Evolutionary conservation across 2,888 invertebrate species (phyloP).

Genomic region (Cordilura impudica): DNA sequence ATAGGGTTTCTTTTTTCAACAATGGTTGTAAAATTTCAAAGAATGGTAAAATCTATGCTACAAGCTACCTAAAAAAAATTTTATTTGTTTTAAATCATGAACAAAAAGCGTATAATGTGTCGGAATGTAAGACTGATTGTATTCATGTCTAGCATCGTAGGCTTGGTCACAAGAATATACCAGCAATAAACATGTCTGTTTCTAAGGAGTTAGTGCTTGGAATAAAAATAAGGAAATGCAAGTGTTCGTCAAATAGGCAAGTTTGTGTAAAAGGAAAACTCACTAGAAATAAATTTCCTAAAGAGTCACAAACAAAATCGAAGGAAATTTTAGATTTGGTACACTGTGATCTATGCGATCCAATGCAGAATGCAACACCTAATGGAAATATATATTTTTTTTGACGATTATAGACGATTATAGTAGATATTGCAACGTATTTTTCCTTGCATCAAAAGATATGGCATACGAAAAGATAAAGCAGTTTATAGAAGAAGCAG

Average conservation of each 20-base stretch:
- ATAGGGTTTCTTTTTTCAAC: neutral
- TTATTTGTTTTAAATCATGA: conserved; percentile 3
- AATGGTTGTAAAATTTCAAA: conserved; percentile 12
- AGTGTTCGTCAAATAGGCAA: neutral
- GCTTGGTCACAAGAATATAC: conserved; percentile 17
- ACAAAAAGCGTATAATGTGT: neutral
- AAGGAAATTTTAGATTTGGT: no score
- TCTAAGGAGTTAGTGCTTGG: conserved; percentile 6
- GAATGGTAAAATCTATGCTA: neutral
- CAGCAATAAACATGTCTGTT: neutral
- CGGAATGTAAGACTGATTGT: conserved; percentile 13
- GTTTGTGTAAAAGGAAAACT: conserved; percentile 37
- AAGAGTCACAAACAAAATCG: conserved; percentile 18
- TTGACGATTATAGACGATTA: conserved; percentile 44
- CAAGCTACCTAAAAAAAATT: neutral
- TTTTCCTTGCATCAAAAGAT: conserved; percentile 13
- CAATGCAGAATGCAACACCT: conserved; percentile 22
- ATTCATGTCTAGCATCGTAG: conserved; percentile 31
- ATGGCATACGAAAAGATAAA: conserved; percentile 24
- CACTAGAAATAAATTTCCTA: conserved; percentile 22
- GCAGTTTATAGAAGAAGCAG: no score
- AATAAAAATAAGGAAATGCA: conserved; percentile 2
- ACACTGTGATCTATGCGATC: conserved; percentile 26
- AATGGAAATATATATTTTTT: conserved; percentile 24
- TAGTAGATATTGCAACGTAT: conserved; percentile 44